Percentiles rank a stretch among this genome's conserved stretches.
Conservation (phyloP, 35 echinoderm and acorn worm genomes). For the Ophiothrix spiculata region DNA sequence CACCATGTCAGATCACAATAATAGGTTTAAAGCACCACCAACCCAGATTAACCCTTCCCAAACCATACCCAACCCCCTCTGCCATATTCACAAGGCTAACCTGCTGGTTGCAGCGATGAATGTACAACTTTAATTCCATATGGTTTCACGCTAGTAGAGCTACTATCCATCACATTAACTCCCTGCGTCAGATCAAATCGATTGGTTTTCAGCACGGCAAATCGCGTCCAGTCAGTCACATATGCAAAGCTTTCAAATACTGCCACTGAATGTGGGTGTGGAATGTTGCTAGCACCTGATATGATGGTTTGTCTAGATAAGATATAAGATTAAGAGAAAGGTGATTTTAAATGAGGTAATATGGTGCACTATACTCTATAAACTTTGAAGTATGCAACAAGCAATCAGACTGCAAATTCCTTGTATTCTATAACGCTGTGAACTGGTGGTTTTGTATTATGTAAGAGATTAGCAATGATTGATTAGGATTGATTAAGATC, state of each 20-base stretch:
- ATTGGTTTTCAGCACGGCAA: constrained; percentile 34
- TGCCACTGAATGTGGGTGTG: constrained; percentile 35
- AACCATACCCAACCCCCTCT: too few species aligned
- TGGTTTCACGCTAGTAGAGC: not conserved
- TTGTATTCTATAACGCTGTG: too few species aligned
- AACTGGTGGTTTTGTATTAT: too few species aligned
- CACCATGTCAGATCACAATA: too few species aligned
- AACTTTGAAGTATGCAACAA: too few species aligned
- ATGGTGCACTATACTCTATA: too few species aligned
- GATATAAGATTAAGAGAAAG: not conserved
- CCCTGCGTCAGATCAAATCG: constrained; percentile 41
- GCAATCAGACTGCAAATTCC: too few species aligned
- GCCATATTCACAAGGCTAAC: too few species aligned
- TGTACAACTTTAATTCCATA: constrained; percentile 40
- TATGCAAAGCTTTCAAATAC: constrained; percentile 64
- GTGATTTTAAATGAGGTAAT: not conserved
- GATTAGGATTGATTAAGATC: too few species aligned
- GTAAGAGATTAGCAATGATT: too few species aligned
- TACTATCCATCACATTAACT: not conserved
- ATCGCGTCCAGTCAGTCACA: constrained; percentile 48
- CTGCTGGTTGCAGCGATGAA: constrained; percentile 48
- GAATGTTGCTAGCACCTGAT: constrained; percentile 32
- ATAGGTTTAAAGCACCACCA: too few species aligned
- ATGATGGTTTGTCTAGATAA: constrained; percentile 55
- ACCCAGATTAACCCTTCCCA: too few species aligned